Base-by-base conservation (phyloP, 2,888 invertebrate genomes). In the Oligia fasciuncula region DNA sequence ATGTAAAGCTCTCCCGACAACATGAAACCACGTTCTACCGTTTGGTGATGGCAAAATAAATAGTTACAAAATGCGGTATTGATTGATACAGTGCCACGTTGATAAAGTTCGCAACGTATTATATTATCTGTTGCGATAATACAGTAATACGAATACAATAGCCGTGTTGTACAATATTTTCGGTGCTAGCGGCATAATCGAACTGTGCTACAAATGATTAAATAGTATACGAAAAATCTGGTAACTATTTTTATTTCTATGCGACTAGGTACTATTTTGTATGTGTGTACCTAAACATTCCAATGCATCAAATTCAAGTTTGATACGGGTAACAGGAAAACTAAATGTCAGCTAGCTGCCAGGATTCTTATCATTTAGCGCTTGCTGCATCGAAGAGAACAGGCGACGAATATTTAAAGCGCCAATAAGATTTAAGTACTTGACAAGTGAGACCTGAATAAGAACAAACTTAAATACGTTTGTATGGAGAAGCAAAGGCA, bases 111-210 rank as follows among this genome's bases (percentile, higher is more conserved):
- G 71, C 84, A 11, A 29, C 35, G 62, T 65, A 85, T 81, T 85
- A 83, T 83, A 85, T 81, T 85, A 83, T 83, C 85, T 81, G 70
- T 46, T 46, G 70, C 69, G 85, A 84, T 85, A 85, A 67, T 71
- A 70, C 40, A 60, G 73, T 81, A 85, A 81, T 85, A 74, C 51
- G 71, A 85, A 73, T 74, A 81, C 62, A 76, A 81, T 77, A 77
- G 66, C 69, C 3, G 85, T 67, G 72, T 51, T 73, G n/a, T 63
- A 69, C 65, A 46, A 69, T 69, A 76, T 63, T 67, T 85, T 83
- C 4, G 40, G 49, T 35, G 29, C 70, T 57, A 73, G 49, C 72
- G 49, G 70, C 49, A 66, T 74, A 46, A 66, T 80, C 35, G 23
- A 46, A 54, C 51, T 13, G 57, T 66, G n/a, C 65, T 46, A 46